These are phyloP conservation scores for Unio pictorum DNA, from an alignment of 2,888 invertebrate genomes.

Conservation along the genomic window DNA sequence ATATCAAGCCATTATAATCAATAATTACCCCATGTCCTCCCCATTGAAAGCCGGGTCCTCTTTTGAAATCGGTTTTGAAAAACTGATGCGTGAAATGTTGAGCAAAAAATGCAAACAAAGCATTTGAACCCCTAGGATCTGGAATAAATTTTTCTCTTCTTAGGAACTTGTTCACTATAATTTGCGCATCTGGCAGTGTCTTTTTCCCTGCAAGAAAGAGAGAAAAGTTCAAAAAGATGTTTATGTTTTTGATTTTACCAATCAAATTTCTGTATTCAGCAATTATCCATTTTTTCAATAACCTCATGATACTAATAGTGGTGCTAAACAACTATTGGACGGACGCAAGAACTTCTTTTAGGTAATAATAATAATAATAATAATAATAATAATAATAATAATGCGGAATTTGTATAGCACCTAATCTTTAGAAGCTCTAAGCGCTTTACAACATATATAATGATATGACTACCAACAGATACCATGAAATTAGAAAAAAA, in stretches of 20 bases:
- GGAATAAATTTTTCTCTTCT: slow-evolving; percentile 67
- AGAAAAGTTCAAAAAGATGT: neutral
- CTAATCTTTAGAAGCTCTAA: too few species aligned
- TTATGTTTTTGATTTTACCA: neutral
- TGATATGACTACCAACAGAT: too few species aligned
- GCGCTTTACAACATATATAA: too few species aligned
- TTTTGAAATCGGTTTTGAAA: slow-evolving; percentile 70
- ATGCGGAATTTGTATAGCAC: too few species aligned
- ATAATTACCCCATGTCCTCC: slow-evolving; percentile 70
- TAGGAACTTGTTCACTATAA: slow-evolving; percentile 67
- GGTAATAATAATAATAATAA: too few species aligned
- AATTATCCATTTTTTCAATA: neutral
- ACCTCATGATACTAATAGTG: too few species aligned
- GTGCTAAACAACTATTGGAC: too few species aligned
- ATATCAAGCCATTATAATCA: neutral
- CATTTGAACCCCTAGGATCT: slow-evolving; percentile 68
- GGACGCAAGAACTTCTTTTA: too few species aligned
- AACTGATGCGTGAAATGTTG: slow-evolving; percentile 73
- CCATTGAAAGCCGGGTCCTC: slow-evolving; percentile 67
- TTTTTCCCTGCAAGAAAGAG: slow-evolving; percentile 43
- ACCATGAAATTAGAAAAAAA: too few species aligned
- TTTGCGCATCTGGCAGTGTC: slow-evolving; percentile 54
- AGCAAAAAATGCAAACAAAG: slow-evolving; percentile 71
- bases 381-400: too few species aligned
- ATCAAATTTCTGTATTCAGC: neutral